Conservation (phyloP, 2,888 invertebrate species). For the Hydrotaea cyrtoneurina region DNA sequence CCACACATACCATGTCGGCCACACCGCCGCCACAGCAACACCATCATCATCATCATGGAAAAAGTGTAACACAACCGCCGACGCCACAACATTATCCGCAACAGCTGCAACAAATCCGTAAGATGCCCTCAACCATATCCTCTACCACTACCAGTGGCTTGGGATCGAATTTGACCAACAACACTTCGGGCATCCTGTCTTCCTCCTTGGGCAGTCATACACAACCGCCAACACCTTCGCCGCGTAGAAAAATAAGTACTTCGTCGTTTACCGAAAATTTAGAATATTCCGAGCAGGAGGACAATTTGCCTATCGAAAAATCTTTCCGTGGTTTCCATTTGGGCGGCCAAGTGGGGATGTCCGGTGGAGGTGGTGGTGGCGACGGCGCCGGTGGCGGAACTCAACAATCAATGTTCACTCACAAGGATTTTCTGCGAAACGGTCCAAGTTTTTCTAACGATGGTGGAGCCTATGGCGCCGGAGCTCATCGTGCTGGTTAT, state of each 20-base stretch:
- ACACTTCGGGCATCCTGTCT: conserved; percentile 78
- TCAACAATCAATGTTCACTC: conserved; percentile 75
- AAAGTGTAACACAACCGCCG: conserved; percentile 83
- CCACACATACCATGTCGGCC: conserved; percentile 79
- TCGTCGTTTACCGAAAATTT: conserved; percentile 85
- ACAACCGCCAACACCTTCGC: conserved; percentile 85
- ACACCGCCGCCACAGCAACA: conserved; percentile 45
- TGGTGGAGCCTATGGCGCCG: conserved; percentile 72
- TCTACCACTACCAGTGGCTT: conserved; percentile 83
- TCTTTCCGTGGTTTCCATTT: conserved; percentile 71
- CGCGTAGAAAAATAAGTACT: conserved; percentile 87
- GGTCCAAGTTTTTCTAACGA: conserved; percentile 78
- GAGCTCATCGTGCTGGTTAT: conserved; percentile 77
- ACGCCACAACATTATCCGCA: conserved; percentile 58
- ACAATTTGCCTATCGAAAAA: conserved; percentile 71
- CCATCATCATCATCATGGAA: conserved; percentile 84
- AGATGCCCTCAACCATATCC: conserved; percentile 82
- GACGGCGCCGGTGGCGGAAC: conserved; percentile 70
- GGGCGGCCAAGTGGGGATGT: background rate
- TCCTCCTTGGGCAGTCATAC: conserved; percentile 80
- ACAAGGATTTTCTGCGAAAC: conserved; percentile 76
- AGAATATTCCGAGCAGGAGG: conserved; percentile 71
- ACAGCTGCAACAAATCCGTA: conserved; percentile 78
- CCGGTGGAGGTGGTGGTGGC: too few relatives aligned
- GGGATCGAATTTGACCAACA: conserved; percentile 81